Percentiles rank a stretch among this genome's conserved stretches.
Evolutionary conservation across 2,888 invertebrate genomes (phyloP).

Genomic region (Netelia virgata): DNA sequence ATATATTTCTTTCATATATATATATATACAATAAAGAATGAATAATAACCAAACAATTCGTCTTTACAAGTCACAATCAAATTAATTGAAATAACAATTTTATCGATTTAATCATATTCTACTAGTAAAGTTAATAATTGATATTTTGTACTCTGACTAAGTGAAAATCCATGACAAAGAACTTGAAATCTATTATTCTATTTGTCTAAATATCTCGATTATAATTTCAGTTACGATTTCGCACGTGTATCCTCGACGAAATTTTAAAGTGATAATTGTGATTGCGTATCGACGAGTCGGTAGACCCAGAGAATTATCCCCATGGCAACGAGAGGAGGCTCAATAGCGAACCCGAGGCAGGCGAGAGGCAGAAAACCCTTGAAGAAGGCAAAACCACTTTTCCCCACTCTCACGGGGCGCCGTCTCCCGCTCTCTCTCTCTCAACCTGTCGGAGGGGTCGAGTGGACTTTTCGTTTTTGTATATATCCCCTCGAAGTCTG

Average conservation of each 20-base stretch:
- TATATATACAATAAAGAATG: no score
- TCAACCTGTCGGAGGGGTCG: slow-evolving; percentile 52
- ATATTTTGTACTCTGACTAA: no score
- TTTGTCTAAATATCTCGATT: background rate
- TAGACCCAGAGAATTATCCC: slow-evolving; percentile 73
- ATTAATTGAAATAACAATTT: no score
- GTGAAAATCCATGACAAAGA: no score
- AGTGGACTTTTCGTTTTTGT: slow-evolving; percentile 45
- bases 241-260: slow-evolving; percentile 3
- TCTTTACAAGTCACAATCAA: no score
- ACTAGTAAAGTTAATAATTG: no score
- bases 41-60: no score
- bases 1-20: no score
- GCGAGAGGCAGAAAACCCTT: slow-evolving; percentile 55
- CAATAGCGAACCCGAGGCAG: slow-evolving; percentile 72
- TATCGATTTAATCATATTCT: no score
- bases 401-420: background rate
- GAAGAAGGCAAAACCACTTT: slow-evolving; percentile 53
- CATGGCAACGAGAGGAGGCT: slow-evolving; percentile 78
- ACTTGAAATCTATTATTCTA: background rate
- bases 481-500: slow-evolving; percentile 43
- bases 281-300: background rate
- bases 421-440: background rate
- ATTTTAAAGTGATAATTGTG: slow-evolving; percentile 22
- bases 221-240: background rate